Base-by-base conservation (phyloP, 2,888 invertebrate genomes). In the Chrysolina oricalcia region DNA sequence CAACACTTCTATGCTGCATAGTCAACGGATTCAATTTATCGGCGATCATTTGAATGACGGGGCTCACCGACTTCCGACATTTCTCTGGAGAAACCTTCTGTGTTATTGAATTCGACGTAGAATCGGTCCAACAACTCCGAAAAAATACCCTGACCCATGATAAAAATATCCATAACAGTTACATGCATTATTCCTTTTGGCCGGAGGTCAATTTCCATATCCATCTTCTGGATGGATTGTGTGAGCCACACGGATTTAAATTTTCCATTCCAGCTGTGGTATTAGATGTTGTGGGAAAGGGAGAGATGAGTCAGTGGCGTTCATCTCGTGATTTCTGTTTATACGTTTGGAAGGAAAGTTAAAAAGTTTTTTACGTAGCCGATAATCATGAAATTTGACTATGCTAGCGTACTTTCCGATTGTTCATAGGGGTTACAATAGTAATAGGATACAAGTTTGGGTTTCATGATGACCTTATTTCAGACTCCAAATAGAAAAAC, bases 151-250 rank as follows among this genome's bases (percentile, higher is more conserved):
- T 1, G 19, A 19, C n/a, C 8, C 69, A 41, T 70, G 69, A 73
- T 73, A 19, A 69, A 69, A 69, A 73, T 73, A 73, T 69, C 73
- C 69, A n/a, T 43, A 43, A 65, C 73, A 63, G 53, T 70, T 70
- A 56, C 17, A 73, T 21, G 21, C 43, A 11, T 74, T 76, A 79
- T 76, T 73, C 73, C 76, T 75, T 79, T 80, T 79, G 75, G 76
- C 78, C 75, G 74, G 77, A 75, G 80, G 77, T 76, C 69, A 78
- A 77, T 78, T 78, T 74, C 71, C 56, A 56, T 56, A 56, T 56
- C 21, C 56, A 19, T 50, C 19, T 19, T 53, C 19, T 53, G 53
- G 53, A 53, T 21, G 21, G 53, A 53, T 53, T 53, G 21, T 53
- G 21, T 21, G 13, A 53, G 17, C 5, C 8, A 11, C 53, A 4